Conservation (phyloP, 2,113 vertebrate species). For the Crotalus viridis region DNA sequence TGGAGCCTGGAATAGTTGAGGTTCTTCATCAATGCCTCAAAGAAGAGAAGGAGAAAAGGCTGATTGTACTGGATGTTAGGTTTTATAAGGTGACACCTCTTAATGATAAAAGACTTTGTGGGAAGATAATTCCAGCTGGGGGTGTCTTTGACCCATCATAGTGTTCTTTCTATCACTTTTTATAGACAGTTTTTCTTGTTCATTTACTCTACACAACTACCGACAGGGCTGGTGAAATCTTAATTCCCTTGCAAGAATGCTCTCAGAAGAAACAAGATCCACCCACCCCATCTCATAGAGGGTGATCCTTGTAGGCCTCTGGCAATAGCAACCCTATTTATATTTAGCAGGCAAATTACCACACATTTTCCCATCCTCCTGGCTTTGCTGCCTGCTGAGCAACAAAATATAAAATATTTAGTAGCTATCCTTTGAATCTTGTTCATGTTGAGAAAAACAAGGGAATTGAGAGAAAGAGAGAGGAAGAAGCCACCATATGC, state of each 20-base stretch:
- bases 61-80: not conserved
- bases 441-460: not conserved
- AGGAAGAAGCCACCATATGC: not conserved
- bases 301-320: not conserved
- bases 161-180: not conserved
- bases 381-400: not conserved
- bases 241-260: not conserved
- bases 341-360: not conserved
- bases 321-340: not conserved
- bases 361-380: not conserved
- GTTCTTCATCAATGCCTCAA: not conserved
- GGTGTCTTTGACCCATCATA: too few species aligned
- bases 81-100: not conserved
- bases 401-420: conserved; percentile 15
- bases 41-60: not conserved
- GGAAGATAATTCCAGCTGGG: not conserved
- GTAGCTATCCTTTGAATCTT: not conserved
- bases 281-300: not conserved
- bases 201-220: not conserved
- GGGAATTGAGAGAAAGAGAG: not conserved
- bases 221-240: not conserved
- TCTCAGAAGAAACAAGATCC: not conserved
- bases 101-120: not conserved
- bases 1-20: not conserved
- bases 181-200: not conserved